Percentiles rank a stretch among this genome's conserved stretches.
Conservation (phyloP, 2,113 vertebrate genomes). For the Nothoprocta pentlandii region DNA sequence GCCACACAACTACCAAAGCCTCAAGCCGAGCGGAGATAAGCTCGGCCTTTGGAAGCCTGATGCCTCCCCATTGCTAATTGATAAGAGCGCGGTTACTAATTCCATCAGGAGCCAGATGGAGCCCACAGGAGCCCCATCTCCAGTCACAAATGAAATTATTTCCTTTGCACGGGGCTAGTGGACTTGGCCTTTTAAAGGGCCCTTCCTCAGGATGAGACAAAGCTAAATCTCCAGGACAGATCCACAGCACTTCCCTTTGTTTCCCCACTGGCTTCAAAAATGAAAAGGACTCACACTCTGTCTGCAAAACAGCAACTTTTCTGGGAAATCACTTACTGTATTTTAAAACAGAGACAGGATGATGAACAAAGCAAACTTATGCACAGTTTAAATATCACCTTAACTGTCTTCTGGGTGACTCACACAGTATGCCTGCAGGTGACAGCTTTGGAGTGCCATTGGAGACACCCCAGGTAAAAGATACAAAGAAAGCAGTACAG, state of each 20-base stretch:
- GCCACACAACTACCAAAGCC: neutral
- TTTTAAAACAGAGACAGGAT: neutral
- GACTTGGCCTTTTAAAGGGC: neutral
- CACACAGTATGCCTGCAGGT: neutral
- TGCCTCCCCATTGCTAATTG: neutral
- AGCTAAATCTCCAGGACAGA: neutral
- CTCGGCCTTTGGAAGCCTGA: neutral
- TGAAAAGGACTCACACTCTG: neutral
- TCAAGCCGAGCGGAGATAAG: neutral
- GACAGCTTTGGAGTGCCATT: neutral
- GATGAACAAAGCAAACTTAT: conserved; percentile 13
- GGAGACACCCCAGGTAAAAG: neutral
- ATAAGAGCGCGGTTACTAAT: neutral
- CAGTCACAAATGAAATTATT: neutral
- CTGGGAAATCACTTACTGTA: neutral
- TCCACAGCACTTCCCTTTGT: neutral
- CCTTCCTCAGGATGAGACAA: neutral
- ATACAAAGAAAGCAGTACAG: neutral
- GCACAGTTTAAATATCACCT: neutral
- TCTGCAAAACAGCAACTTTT: neutral
- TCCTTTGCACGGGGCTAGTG: neutral
- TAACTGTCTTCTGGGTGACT: neutral
- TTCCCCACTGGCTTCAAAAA: neutral
- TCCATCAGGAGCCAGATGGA: neutral
- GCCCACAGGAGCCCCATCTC: neutral